Percentiles rank a stretch among this genome's conserved stretches.
Conservation (phyloP, 2,797 vertebrate genomes). For the Mormyrops attenuatus region DNA sequence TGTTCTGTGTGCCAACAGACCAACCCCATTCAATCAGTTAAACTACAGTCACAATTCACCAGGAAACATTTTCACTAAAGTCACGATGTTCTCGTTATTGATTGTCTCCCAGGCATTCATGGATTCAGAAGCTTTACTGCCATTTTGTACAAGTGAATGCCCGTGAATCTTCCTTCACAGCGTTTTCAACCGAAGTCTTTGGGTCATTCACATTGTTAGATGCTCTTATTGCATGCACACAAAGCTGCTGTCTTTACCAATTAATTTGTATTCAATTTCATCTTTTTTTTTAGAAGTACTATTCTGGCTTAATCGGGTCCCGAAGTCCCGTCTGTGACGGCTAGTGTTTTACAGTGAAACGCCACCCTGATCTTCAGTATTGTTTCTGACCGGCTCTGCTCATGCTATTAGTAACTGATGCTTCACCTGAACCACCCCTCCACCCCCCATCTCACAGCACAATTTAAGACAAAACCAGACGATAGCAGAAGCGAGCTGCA, state of each 20-base stretch:
- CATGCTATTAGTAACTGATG: constrained; percentile 5
- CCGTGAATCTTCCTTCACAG: not conserved
- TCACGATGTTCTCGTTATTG: not conserved
- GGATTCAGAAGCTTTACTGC: not conserved
- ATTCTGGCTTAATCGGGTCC: not conserved
- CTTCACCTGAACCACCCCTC: not conserved
- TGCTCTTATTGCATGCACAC: not conserved
- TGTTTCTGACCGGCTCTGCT: not conserved
- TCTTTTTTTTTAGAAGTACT: not conserved
- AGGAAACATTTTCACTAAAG: not conserved
- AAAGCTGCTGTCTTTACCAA: not conserved
- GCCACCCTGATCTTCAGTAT: constrained; percentile 3
- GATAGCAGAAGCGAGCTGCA: not conserved
- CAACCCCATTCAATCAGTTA: not conserved
- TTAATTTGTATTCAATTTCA: not conserved
- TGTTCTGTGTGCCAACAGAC: not conserved
- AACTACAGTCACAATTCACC: not conserved
- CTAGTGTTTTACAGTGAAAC: constrained; percentile 31
- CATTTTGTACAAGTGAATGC: not conserved
- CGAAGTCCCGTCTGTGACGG: constrained; percentile 8
- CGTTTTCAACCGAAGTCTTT: not conserved
- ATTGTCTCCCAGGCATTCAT: not conserved
- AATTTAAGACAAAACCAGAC: not conserved
- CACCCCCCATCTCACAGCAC: not conserved
- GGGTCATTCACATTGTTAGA: not conserved